Percentiles rank a stretch among this genome's conserved stretches.
Evolutionary conservation across 1,140 invertebrate species (phyloP).

Genomic region (Ridgeia piscesae): DNA sequence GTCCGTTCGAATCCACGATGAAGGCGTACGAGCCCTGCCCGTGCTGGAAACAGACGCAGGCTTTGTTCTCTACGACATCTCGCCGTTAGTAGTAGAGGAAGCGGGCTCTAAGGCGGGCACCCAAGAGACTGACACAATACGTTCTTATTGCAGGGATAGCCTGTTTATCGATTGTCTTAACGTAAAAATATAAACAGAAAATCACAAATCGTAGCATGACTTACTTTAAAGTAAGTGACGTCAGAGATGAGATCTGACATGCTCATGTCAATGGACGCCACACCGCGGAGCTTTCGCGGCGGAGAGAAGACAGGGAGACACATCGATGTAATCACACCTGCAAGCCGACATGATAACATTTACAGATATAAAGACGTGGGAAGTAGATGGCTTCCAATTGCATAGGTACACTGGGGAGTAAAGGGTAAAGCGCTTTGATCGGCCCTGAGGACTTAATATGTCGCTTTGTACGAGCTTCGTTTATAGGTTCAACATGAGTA

Average conservation of each 20-base stretch:
- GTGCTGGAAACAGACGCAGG: not conserved
- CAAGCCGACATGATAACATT: not conserved
- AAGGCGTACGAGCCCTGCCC: conserved; percentile 14
- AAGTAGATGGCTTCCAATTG: no score
- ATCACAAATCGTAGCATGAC: not conserved
- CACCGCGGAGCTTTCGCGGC: not conserved
- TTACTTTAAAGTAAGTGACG: not conserved
- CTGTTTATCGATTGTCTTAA: no score
- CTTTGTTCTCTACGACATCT: not conserved
- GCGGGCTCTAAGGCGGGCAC: no score
- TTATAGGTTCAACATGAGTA: no score
- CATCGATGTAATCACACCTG: conserved; percentile 15
- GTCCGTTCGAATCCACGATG: conserved; percentile 3
- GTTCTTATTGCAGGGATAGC: no score
- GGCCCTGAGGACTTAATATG: no score
- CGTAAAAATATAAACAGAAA: not conserved
- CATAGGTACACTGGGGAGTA: no score
- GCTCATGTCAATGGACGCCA: conserved; percentile 9
- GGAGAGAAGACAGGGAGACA: conserved; percentile 12
- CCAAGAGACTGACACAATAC: not conserved
- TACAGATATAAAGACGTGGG: no score
- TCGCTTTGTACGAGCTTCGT: no score
- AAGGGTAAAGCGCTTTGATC: no score
- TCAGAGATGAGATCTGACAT: conserved; percentile 7
- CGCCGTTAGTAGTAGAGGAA: not conserved